Conservation (phyloP, 2,888 invertebrate genomes). For the Folsomia candida region DNA sequence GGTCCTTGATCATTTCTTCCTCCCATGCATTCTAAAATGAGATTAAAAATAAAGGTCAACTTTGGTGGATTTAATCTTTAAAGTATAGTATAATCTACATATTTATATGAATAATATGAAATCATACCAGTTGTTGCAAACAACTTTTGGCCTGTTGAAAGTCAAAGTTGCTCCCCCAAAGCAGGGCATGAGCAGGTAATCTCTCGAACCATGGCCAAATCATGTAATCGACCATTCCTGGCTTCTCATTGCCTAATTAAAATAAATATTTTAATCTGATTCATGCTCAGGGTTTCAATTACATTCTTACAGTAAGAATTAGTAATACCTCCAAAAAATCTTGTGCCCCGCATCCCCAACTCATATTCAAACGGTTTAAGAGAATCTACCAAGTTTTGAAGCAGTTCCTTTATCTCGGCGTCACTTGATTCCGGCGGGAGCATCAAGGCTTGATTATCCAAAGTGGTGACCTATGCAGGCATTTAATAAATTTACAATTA, state of each 20-base stretch:
- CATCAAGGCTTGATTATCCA: constrained; percentile 21
- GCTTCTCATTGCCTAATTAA: constrained; percentile 59
- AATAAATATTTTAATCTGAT: constrained; percentile 2
- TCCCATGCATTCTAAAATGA: constrained; percentile 66
- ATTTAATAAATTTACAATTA: not conserved
- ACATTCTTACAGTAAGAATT: too few species aligned
- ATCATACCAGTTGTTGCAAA: not conserved
- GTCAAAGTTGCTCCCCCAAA: constrained; percentile 50
- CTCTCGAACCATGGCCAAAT: constrained; percentile 84
- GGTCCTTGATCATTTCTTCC: constrained; percentile 66
- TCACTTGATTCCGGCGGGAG: constrained; percentile 19
- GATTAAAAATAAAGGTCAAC: too few species aligned
- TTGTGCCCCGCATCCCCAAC: constrained; percentile 53
- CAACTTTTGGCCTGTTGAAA: not conserved
- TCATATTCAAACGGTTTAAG: constrained; percentile 55
- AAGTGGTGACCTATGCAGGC: constrained; percentile 19
- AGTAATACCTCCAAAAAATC: constrained; percentile 56
- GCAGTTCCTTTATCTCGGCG: constrained; percentile 13
- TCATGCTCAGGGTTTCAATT: too few species aligned
- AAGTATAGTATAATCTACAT: not conserved
- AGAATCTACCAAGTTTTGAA: constrained; percentile 50
- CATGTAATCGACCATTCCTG: constrained; percentile 78
- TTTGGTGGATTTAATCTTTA: not conserved
- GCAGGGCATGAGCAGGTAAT: constrained; percentile 61
- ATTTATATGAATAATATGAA: not conserved